These are phyloP conservation scores for Zaprionus gabonicus DNA, from an alignment of 1,140 invertebrate genomes.

Conservation along the genomic window DNA sequence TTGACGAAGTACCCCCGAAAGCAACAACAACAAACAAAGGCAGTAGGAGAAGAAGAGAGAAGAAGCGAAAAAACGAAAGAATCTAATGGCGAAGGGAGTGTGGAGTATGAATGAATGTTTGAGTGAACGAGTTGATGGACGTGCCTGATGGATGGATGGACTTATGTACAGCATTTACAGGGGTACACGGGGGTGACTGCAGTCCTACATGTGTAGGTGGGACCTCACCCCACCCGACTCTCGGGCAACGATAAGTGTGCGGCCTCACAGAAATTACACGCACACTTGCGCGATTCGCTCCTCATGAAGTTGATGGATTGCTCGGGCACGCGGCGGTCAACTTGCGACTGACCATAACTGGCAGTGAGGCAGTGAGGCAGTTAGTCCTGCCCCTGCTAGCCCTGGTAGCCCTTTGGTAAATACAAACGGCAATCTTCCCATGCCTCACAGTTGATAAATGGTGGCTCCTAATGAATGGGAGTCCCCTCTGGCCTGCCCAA, in stretches of 20 bases:
- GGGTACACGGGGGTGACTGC: not conserved
- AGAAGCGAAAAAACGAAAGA: conserved; percentile 3
- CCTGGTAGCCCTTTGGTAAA: not conserved
- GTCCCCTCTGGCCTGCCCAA: not conserved
- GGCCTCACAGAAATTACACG: conserved; percentile 56
- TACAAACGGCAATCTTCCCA: not conserved
- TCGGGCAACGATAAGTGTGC: conserved; percentile 51
- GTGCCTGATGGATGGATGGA: conserved; percentile 8
- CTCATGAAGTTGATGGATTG: conserved; percentile 61
- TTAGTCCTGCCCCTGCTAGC: not conserved
- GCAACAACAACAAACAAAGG: conserved; percentile 25
- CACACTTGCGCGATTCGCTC: conserved; percentile 48
- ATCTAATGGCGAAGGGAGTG: conserved; percentile 9
- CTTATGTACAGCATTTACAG: conserved; percentile 2
- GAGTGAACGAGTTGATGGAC: conserved; percentile 57
- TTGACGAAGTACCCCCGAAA: conserved; percentile 44
- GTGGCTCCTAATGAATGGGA: not conserved
- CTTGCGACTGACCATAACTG: conserved; percentile 44
- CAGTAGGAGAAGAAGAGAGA: not conserved
- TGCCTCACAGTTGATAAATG: not conserved
- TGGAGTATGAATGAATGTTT: conserved; percentile 16
- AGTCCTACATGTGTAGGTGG: conserved; percentile 5
- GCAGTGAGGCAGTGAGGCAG: conserved; percentile 16
- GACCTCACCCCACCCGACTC: not conserved
- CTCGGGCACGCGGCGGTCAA: conserved; percentile 36